These are phyloP conservation scores for Muscina levida DNA, from an alignment of 2,888 invertebrate genomes.

Conservation along the genomic window DNA sequence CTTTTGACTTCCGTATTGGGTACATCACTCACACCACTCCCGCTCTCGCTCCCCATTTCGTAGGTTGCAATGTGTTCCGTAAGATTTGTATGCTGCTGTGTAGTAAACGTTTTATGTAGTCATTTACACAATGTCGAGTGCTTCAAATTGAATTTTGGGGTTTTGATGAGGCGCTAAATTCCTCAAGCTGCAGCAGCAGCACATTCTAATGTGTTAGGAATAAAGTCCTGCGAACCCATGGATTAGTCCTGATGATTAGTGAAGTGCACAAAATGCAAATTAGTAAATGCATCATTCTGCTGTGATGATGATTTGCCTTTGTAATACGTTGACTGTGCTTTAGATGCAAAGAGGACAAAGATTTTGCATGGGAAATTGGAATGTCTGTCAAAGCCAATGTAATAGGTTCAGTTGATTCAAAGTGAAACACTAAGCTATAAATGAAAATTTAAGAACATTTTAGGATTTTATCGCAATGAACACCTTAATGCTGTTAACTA, in stretches of 20 bases:
- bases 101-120: conserved; percentile 51
- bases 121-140: conserved; percentile 60
- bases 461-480: too few species aligned
- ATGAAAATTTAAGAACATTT: too few species aligned
- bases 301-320: conserved; percentile 17
- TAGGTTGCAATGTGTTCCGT: not conserved
- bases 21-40: too few species aligned
- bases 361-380: too few species aligned
- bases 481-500: too few species aligned
- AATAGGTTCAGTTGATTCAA: too few species aligned
- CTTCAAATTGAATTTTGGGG: conserved; percentile 55
- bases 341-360: not conserved
- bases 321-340: not conserved
- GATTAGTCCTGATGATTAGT: not conserved
- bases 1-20: conserved; percentile 7
- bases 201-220: too few species aligned
- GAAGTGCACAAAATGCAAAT: conserved; percentile 23
- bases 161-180: conserved; percentile 15
- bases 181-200: too few species aligned
- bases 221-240: too few species aligned
- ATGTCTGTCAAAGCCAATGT: too few species aligned
- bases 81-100: conserved; percentile 24
- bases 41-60: not conserved
- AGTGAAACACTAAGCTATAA: too few species aligned
- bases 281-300: conserved; percentile 11